Conservation (phyloP, 2,113 vertebrate genomes). For the Furnarius figulus region DNA sequence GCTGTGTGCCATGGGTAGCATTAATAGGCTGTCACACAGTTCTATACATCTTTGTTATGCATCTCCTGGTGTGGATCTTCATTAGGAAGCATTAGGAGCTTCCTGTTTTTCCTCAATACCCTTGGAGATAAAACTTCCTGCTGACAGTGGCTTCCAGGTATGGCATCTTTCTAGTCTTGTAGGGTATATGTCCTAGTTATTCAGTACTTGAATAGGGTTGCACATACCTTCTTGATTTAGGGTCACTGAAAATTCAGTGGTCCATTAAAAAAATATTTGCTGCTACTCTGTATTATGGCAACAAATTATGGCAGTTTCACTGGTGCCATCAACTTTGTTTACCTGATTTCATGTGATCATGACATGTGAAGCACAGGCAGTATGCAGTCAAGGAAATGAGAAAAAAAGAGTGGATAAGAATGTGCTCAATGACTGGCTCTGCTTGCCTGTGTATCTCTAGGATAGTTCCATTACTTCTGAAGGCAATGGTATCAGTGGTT, state of each 20-base stretch:
- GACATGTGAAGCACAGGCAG: not conserved
- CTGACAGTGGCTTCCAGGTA: not conserved
- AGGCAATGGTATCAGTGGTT: not conserved
- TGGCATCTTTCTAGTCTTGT: not conserved
- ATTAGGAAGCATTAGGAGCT: not conserved
- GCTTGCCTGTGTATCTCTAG: not conserved
- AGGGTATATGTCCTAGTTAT: not conserved
- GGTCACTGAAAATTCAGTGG: not conserved
- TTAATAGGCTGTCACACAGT: not conserved
- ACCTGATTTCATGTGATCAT: not conserved
- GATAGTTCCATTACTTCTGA: not conserved
- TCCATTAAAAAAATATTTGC: not conserved
- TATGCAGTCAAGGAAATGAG: not conserved
- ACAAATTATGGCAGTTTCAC: not conserved
- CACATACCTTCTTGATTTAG: not conserved
- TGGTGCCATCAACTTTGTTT: not conserved
- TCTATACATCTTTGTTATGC: not conserved
- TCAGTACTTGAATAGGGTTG: not conserved
- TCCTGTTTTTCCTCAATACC: not conserved
- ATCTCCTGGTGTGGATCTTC: not conserved
- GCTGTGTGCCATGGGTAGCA: not conserved
- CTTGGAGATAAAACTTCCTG: not conserved
- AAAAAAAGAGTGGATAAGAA: not conserved
- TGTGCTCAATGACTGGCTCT: not conserved
- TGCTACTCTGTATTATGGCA: not conserved